phyloP scores from a whole-genome alignment of 2,888 invertebrate species.

The Parnassius orleans region DNA sequence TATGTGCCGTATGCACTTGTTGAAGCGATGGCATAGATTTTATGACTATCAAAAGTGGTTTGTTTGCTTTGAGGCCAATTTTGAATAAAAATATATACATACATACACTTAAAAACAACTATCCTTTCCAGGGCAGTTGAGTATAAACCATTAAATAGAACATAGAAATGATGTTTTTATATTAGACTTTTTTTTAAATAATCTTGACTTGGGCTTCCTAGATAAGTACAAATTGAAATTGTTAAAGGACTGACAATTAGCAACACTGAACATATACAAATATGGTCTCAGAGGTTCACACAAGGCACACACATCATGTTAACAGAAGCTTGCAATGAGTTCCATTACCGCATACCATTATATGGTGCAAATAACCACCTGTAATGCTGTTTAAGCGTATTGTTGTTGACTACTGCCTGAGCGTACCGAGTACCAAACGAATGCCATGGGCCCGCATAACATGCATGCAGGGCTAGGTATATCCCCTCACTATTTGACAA shows the following conservation, averaged over 20 bases:
- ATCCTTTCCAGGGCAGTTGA: too few relatives aligned
- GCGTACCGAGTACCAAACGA: slow-evolving; percentile 62
- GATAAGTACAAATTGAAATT: too few relatives aligned
- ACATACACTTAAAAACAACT: too few relatives aligned
- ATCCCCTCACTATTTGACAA: slow-evolving; percentile 65
- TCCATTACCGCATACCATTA: slow-evolving; percentile 18
- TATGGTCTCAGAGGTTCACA: not conserved
- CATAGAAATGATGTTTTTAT: too few relatives aligned
- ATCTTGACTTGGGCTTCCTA: too few relatives aligned
- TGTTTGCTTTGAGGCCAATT: too few relatives aligned
- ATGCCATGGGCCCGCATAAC: slow-evolving; percentile 65
- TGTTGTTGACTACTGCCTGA: slow-evolving; percentile 63
- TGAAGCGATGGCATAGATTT: too few relatives aligned
- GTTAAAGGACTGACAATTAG: not conserved
- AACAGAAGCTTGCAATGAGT: slow-evolving; percentile 16
- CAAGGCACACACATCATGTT: not conserved
- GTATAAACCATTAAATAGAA: too few relatives aligned
- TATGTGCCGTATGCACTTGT: too few relatives aligned
- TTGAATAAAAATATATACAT: too few relatives aligned
- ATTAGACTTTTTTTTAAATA: too few relatives aligned
- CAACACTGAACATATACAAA: not conserved
- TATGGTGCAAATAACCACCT: slow-evolving; percentile 51
- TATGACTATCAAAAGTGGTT: too few relatives aligned
- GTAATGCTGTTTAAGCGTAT: slow-evolving; percentile 64
- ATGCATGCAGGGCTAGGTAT: slow-evolving; percentile 62